phyloP scores from a whole-genome alignment of 2,113 vertebrate species.

The Martes martes region DNA sequence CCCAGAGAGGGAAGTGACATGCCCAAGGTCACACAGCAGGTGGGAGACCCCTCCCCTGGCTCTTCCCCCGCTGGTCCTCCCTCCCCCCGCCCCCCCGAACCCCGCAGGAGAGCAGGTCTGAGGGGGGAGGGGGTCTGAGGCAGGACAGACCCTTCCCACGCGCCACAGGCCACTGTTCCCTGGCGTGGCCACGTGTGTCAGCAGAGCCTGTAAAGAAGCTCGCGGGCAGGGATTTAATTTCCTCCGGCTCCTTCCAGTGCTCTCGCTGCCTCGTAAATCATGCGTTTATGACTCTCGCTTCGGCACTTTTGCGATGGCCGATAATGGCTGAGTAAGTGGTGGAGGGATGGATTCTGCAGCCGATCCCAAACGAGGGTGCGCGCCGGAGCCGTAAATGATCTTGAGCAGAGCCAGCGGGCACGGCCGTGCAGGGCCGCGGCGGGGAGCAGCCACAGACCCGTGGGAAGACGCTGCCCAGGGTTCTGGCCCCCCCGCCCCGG shows the following conservation, averaged over 20 bases:
- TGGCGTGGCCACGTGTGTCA: background rate
- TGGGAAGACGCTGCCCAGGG: fast-evolving
- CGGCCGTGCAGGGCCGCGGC: fast-evolving
- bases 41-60: fast-evolving
- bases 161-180: background rate
- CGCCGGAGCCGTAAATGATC: slow-evolving; percentile 76
- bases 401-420: slow-evolving; percentile 52
- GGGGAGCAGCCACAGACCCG: background rate
- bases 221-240: slow-evolving; percentile 76
- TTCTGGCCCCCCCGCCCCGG: fast-evolving
- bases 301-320: slow-evolving; percentile 72
- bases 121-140: fast-evolving
- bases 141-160: fast-evolving
- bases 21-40: background rate
- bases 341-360: slow-evolving; percentile 76
- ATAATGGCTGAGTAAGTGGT: slow-evolving; percentile 80
- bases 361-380: slow-evolving; percentile 79
- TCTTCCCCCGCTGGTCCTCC: background rate
- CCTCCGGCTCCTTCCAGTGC: slow-evolving; percentile 69
- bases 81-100: too few species aligned
- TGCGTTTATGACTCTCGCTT: slow-evolving; percentile 76
- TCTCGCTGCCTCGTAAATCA: slow-evolving; percentile 78
- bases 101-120: fast-evolving
- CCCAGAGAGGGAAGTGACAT: background rate
- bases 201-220: slow-evolving; percentile 67